Conservation (phyloP, 1,140 invertebrate species). For the Vollenhovia emeryi region DNA sequence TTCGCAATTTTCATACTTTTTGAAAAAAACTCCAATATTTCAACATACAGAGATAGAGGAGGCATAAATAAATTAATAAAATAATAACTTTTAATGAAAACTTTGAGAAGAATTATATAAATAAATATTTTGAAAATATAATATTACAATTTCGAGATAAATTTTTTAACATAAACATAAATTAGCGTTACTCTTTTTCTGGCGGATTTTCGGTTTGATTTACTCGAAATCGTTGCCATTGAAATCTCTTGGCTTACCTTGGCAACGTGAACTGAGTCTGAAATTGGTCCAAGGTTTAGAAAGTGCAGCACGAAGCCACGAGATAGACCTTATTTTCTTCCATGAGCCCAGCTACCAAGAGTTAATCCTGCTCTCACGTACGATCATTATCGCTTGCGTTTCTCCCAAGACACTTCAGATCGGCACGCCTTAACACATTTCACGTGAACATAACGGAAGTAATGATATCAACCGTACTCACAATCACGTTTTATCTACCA, state of each 20-base stretch:
- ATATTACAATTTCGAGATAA: not conserved
- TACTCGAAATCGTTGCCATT: conserved; percentile 1
- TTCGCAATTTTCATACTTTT: not conserved
- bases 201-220: not conserved
- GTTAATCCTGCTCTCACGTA: conserved; percentile 9
- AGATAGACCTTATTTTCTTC: conserved; percentile 41
- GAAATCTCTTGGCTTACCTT: not conserved
- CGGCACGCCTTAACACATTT: conserved; percentile 21
- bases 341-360: not conserved
- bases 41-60: not conserved
- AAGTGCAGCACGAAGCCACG: conserved; percentile 41
- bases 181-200: conserved; percentile 37
- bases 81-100: not conserved
- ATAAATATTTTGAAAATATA: not conserved
- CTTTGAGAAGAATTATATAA: not conserved
- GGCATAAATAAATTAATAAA: not conserved
- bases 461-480: not conserved
- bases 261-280: not conserved
- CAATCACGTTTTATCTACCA: not conserved
- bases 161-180: not conserved
- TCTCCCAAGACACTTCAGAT: conserved; percentile 10
- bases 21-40: not conserved
- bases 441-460: not conserved
- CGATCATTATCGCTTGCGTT: conserved; percentile 55
- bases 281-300: conserved; percentile 68